Conservation (phyloP, 92 coral and sea anemone species). For the Palythoa caribaeorum region DNA sequence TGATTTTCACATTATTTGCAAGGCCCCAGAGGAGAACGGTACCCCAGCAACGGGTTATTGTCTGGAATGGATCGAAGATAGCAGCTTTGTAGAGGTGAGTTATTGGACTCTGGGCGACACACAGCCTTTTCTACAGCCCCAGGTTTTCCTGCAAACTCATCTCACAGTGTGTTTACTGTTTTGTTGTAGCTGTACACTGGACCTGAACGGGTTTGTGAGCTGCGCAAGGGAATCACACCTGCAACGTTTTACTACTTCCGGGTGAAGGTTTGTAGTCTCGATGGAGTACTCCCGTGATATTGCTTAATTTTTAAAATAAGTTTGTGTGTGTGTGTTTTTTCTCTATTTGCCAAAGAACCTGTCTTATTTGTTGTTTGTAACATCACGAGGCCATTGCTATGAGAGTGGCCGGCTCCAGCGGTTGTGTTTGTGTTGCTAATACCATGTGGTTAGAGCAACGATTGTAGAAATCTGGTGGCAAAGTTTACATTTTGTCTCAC, state of each 20-base stretch:
- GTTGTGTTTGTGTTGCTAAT: not conserved
- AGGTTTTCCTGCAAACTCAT: not conserved
- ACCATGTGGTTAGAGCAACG: not conserved
- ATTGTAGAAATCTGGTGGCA: too few relatives aligned
- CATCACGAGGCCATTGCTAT: too few relatives aligned
- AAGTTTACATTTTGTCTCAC: too few relatives aligned
- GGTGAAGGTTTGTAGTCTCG: constrained; percentile 79
- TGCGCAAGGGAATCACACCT: constrained; percentile 88
- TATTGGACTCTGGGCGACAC: not conserved
- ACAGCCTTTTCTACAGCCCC: too few relatives aligned
- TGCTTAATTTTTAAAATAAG: too few relatives aligned
- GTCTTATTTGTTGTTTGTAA: too few relatives aligned
- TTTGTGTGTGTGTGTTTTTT: not conserved
- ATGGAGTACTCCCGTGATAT: too few relatives aligned
- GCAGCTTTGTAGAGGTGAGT: constrained; percentile 82
- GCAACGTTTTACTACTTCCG: constrained; percentile 91
- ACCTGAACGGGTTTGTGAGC: constrained; percentile 81
- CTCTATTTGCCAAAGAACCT: too few relatives aligned
- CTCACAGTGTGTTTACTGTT: not conserved
- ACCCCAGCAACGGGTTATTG: constrained; percentile 90
- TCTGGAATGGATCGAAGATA: constrained; percentile 88
- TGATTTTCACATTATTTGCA: not conserved
- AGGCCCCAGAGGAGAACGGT: constrained; percentile 90
- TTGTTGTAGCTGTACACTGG: constrained; percentile 82
- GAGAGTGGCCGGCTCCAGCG: not conserved